Conservation (phyloP, 2,797 vertebrate species). For the Artibeus lituratus region DNA sequence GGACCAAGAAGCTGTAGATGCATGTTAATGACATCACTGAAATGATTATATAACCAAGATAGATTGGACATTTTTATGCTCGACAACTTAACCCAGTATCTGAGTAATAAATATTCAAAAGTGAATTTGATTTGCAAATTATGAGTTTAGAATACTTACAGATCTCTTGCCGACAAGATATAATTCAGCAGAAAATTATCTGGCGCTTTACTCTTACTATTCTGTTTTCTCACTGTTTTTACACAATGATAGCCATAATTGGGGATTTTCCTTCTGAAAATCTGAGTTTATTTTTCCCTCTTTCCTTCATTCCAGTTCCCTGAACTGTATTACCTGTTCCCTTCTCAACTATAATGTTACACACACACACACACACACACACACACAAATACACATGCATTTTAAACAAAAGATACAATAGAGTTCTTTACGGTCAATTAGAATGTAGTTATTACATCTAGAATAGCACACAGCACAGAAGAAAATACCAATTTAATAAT, state of each 20-base stretch:
- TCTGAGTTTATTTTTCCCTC: neutral
- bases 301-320: neutral
- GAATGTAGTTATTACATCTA: neutral
- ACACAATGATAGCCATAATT: neutral
- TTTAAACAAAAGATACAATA: neutral
- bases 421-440: neutral
- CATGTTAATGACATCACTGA: neutral
- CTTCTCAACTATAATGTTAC: neutral
- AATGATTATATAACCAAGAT: neutral
- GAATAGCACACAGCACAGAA: neutral
- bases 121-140: neutral
- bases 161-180: neutral
- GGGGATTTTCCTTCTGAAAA: neutral
- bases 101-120: conserved; percentile 4
- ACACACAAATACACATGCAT: neutral
- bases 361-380: neutral
- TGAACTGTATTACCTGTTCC: neutral
- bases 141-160: neutral
- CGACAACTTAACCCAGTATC: neutral
- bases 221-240: neutral
- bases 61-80: neutral
- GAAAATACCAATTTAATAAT: neutral
- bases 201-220: neutral
- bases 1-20: neutral
- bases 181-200: neutral